These are phyloP conservation scores for Mystacides longicornis DNA, from an alignment of 2,888 invertebrate species.

Conservation along the genomic window DNA sequence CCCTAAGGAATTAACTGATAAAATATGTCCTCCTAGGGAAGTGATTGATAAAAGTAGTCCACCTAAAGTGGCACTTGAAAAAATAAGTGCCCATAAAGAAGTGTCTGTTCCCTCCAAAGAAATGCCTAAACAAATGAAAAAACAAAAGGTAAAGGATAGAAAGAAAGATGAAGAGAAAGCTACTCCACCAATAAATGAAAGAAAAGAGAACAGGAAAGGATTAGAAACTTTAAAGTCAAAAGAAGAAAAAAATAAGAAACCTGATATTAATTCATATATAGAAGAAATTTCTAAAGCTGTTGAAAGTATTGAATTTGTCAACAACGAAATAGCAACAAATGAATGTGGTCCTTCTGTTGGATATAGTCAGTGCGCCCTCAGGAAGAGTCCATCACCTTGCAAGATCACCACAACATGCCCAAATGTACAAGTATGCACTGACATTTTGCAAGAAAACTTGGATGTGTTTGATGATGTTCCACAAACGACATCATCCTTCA, in stretches of 20 bases:
- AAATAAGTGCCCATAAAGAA: too few species aligned
- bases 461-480: conserved; percentile 5
- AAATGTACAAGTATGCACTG: conserved; percentile 8
- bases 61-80: neutral
- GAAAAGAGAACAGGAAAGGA: neutral
- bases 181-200: neutral
- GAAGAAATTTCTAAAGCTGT: conserved; percentile 24
- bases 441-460: conserved; percentile 7
- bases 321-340: conserved; percentile 17
- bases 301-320: conserved; percentile 22
- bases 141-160: neutral
- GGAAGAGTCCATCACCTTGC: neutral
- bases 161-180: conserved; percentile 5
- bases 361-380: conserved; percentile 2
- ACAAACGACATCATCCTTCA: neutral
- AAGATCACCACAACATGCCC: conserved; percentile 1
- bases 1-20: neutral
- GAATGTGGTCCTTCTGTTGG: conserved; percentile 6
- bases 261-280: conserved; percentile 8
- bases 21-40: neutral
- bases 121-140: neutral
- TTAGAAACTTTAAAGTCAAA: neutral
- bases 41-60: neutral
- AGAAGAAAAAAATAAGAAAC: neutral
- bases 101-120: neutral